Percentiles rank a stretch among this genome's conserved stretches.
phyloP scores from a whole-genome alignment of 2,113 vertebrate species.

The Passer domesticus region DNA sequence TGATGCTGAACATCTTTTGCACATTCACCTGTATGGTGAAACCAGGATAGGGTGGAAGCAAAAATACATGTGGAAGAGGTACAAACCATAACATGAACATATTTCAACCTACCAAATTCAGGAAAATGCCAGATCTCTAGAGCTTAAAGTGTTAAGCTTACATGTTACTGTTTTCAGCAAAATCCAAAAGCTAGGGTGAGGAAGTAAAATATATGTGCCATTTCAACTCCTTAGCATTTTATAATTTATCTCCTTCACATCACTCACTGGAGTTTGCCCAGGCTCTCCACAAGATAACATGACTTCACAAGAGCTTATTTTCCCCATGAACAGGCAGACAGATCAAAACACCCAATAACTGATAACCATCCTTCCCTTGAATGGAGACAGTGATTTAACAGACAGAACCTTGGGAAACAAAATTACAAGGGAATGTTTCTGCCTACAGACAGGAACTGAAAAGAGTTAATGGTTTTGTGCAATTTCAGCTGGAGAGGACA shows the following conservation, averaged over 20 bases:
- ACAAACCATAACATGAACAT: neutral
- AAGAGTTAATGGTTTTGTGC: neutral
- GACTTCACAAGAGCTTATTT: neutral
- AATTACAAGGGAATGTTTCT: neutral
- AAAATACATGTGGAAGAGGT: neutral
- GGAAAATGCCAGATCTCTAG: neutral
- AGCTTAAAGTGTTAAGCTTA: neutral
- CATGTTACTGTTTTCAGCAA: neutral
- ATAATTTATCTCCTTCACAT: neutral
- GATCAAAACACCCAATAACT: neutral
- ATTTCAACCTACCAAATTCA: neutral
- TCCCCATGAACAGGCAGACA: neutral
- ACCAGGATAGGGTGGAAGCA: neutral
- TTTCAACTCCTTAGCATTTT: neutral
- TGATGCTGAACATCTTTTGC: accelerated
- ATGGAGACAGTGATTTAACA: neutral
- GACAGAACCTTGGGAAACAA: neutral
- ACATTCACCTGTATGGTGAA: neutral
- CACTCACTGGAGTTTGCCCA: neutral
- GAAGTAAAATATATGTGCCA: neutral
- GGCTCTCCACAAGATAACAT: neutral
- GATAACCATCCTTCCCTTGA: neutral
- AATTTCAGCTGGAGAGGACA: neutral
- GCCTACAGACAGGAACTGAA: neutral
- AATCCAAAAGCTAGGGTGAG: neutral